Evolutionary conservation across 2,113 vertebrate species (phyloP), one percentile per base, ranked within the genome.

Genomic region (Grammomys dolichurus): DNA sequence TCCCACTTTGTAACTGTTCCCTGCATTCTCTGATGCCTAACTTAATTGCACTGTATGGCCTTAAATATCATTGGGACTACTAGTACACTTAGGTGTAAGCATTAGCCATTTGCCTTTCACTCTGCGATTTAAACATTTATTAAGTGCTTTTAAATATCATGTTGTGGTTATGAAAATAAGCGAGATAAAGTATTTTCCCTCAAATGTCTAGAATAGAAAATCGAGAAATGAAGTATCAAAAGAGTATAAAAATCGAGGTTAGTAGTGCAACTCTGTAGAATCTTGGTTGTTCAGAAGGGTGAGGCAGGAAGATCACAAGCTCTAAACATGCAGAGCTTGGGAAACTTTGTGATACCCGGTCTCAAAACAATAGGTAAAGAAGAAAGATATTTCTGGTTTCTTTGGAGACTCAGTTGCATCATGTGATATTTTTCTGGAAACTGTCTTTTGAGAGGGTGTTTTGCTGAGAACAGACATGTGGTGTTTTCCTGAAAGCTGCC

Each of bases 21-120:
- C 10, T 89, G 16, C 5, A 70, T 84, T 90, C 33, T 69, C 65
- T 46, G 54, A 60, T 70, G 43, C 26, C 46, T 88, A 11, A 1
- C 24, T 87, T 54, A 80, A 9, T 36, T 65, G 20, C 43, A 20
- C 19, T 65, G 11, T 75, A 20, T 17, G 63, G 22, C 65, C 28
- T 36, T 78, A 97, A 92, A 67, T 87, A 87, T 76, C 11, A 43
- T 36, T 58, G 70, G 16, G 91, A 70, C 88, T 76, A 43, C 28
- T 63, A 24, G 60, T 63, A 22, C 85, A 93, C 40, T 24, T 24
- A 54, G 26, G 14, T 48, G 33, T 16, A 9, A 7, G 19, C 82
- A 51, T 92, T 86, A 89, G 14, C 82, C n/a, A 87, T 67, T 86
- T 0, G 48, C 19, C 22, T 58, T 89, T 91, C 19, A 46, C 78